A percentile compares a stretch with the other conserved stretches of the same genome.
Evolutionary conservation across 2,113 vertebrate genomes (phyloP).

Genomic region (Ibidorhyncha struthersii): DNA sequence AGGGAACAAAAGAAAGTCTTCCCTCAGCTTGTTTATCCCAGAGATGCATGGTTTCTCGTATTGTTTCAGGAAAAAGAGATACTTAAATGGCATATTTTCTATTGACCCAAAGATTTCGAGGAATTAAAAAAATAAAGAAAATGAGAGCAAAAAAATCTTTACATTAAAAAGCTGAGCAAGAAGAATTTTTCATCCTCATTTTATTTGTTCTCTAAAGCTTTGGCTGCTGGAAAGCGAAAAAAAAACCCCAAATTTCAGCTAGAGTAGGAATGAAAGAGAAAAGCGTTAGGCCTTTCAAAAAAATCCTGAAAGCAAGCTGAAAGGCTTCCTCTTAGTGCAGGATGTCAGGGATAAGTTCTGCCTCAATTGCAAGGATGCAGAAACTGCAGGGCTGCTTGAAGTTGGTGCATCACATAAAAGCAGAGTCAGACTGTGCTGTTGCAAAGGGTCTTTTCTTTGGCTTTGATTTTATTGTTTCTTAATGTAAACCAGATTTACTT

Average conservation of each 20-base stretch:
- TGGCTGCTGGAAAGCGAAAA: not conserved
- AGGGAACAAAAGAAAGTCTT: not conserved
- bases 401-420: not conserved
- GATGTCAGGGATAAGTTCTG: not conserved
- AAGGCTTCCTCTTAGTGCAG: not conserved
- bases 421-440: not conserved
- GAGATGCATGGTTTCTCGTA: not conserved
- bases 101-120: not conserved
- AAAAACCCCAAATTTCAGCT: not conserved
- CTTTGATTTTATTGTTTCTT: not conserved
- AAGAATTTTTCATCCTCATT: not conserved
- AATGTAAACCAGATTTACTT: not conserved
- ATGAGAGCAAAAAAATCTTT: not conserved
- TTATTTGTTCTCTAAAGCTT: slow-evolving; percentile 30
- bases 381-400: not conserved
- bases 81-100: not conserved
- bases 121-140: not conserved
- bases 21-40: slow-evolving; percentile 13
- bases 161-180: not conserved
- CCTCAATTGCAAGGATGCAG: not conserved
- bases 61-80: not conserved
- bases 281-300: not conserved
- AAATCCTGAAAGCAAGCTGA: not conserved
- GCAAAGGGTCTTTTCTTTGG: not conserved
- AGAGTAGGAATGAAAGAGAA: not conserved